Percentiles rank a stretch among this genome's conserved stretches.
Conservation (phyloP, 2,113 vertebrate genomes). For the Danionella cerebrum region DNA sequence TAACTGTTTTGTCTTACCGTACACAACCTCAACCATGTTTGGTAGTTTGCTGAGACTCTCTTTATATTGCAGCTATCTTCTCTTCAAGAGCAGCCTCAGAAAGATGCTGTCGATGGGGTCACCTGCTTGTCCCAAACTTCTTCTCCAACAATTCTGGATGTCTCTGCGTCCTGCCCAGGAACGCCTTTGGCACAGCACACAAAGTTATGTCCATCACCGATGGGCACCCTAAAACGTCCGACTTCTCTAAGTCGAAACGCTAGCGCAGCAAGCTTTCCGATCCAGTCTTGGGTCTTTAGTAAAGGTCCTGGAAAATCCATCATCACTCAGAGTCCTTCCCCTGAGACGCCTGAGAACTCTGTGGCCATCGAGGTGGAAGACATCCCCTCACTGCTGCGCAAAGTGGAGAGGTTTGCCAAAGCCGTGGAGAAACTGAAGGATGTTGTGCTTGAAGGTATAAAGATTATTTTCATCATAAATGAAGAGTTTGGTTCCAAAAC, state of each 20-base stretch:
- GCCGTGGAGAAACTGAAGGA: slow-evolving; percentile 90
- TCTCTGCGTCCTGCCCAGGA: slow-evolving; percentile 47
- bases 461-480: background rate
- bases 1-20: slow-evolving; percentile 13
- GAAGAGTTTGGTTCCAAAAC: no score
- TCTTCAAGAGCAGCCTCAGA: slow-evolving; percentile 76
- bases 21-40: no score
- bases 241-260: slow-evolving; percentile 85
- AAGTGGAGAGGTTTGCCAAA: slow-evolving; percentile 82
- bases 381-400: slow-evolving; percentile 77
- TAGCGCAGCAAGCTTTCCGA: slow-evolving; percentile 79
- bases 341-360: slow-evolving; percentile 51
- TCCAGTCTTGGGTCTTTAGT: slow-evolving; percentile 70
- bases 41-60: no score
- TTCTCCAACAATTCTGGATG: slow-evolving; percentile 25
- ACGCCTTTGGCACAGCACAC: slow-evolving; percentile 45
- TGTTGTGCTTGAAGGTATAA: slow-evolving; percentile 75
- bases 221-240: slow-evolving; percentile 76
- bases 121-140: background rate
- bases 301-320: slow-evolving; percentile 69
- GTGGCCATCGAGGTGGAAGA: slow-evolving; percentile 75
- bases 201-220: slow-evolving; percentile 60
- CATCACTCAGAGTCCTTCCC: slow-evolving; percentile 51
- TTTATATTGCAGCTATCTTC: slow-evolving; percentile 46
- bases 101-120: slow-evolving; percentile 61